Percentiles rank a stretch among this genome's conserved stretches.
These are phyloP conservation scores for Ectropis crepuscularia DNA, from an alignment of 2,888 invertebrate genomes.

Conservation along the genomic window DNA sequence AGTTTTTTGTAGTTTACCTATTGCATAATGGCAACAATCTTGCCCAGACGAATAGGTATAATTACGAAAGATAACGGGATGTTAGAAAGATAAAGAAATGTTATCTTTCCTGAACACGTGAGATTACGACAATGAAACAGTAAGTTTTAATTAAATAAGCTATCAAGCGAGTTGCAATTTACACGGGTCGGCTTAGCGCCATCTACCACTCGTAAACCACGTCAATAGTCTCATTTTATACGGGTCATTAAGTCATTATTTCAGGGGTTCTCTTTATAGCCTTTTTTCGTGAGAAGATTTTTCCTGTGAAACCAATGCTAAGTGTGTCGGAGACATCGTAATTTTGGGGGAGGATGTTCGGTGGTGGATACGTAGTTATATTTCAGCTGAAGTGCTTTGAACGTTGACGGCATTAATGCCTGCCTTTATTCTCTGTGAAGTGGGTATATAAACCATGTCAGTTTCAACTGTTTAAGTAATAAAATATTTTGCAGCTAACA, in stretches of 20 bases:
- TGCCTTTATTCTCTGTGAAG: neutral
- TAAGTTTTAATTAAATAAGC: constrained; percentile 26
- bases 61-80: too few species aligned
- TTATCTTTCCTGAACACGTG: constrained; percentile 6
- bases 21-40: too few species aligned
- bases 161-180: constrained; percentile 31
- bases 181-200: constrained; percentile 34
- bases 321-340: constrained; percentile 33
- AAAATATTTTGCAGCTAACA: too few species aligned
- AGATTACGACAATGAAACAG: constrained; percentile 16
- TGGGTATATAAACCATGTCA: neutral
- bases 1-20: too few species aligned
- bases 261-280: constrained; percentile 43
- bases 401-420: constrained; percentile 6
- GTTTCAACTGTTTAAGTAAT: too few species aligned
- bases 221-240: constrained; percentile 45
- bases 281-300: constrained; percentile 40
- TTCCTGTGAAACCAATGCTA: constrained; percentile 37
- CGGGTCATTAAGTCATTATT: constrained; percentile 46
- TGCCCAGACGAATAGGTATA: too few species aligned
- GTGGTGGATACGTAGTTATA: constrained; percentile 17
- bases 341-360: constrained; percentile 29
- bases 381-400: constrained; percentile 12
- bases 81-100: neutral
- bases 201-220: constrained; percentile 40